These are phyloP conservation scores for Metellina segmentata DNA, from an alignment of 2,888 invertebrate species.

Conservation along the genomic window DNA sequence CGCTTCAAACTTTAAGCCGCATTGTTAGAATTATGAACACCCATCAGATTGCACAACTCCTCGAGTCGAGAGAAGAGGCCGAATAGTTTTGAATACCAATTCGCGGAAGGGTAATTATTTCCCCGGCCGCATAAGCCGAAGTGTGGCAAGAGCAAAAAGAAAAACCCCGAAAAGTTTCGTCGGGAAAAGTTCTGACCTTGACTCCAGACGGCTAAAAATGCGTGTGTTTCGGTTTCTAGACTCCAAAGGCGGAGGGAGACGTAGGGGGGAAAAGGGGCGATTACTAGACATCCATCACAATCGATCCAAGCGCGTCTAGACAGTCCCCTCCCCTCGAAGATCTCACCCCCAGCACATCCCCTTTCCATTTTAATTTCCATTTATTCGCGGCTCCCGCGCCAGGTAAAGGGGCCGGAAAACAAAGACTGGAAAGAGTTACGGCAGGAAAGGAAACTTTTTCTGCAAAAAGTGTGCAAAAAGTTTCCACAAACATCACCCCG, in stretches of 20 bases:
- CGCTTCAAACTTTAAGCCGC: background rate
- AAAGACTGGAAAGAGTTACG: no score
- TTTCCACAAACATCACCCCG: no score
- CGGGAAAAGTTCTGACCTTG: constrained; percentile 26
- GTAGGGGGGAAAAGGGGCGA: constrained; percentile 6
- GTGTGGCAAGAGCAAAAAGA: no score
- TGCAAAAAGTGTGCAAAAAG: no score
- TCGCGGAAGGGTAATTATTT: background rate
- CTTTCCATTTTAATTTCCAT: constrained; percentile 13
- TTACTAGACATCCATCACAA: constrained; percentile 47
- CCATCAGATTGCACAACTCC: background rate
- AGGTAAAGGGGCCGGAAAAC: background rate
- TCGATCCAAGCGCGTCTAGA: constrained; percentile 43
- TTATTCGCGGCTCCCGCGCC: constrained; percentile 5
- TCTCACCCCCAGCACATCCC: background rate
- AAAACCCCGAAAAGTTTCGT: background rate
- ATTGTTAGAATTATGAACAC: background rate
- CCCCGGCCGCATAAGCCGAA: background rate
- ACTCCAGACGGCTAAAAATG: constrained; percentile 25
- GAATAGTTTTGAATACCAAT: background rate
- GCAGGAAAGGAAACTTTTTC: no score
- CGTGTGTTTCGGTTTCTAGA: constrained; percentile 15
- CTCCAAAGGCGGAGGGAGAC: background rate
- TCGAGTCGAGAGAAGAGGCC: background rate
- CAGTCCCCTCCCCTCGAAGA: background rate